Evolutionary conservation across 2,888 invertebrate species (phyloP).

Genomic region (Boloria euphrosyne): DNA sequence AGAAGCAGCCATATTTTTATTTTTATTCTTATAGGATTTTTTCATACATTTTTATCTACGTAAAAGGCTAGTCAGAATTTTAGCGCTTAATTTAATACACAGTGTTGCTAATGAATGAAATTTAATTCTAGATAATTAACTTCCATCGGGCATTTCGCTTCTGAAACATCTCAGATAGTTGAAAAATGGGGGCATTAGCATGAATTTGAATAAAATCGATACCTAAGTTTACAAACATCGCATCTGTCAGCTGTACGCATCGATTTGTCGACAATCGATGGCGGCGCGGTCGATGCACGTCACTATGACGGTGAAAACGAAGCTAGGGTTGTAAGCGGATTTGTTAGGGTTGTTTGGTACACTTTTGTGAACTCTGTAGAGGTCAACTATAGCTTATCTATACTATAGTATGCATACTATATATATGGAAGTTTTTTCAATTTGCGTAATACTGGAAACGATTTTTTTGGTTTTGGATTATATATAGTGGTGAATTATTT

Average conservation of each 20-base stretch:
- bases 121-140: too few relatives aligned
- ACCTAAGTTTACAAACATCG: conserved; percentile 48
- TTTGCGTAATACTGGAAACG: too few relatives aligned
- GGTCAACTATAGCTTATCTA: conserved; percentile 7
- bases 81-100: too few relatives aligned
- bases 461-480: too few relatives aligned
- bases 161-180: not conserved
- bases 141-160: too few relatives aligned
- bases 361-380: conserved; percentile 1
- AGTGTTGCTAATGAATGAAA: too few relatives aligned
- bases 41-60: too few relatives aligned
- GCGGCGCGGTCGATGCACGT: conserved; percentile 54
- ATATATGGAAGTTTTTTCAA: not conserved
- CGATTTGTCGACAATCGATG: conserved; percentile 55
- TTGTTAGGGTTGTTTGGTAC: conserved; percentile 13
- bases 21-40: too few relatives aligned
- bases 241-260: conserved; percentile 61
- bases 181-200: conserved; percentile 19
- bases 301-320: conserved; percentile 48
- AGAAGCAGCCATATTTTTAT: too few relatives aligned
- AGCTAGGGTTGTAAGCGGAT: conserved; percentile 23
- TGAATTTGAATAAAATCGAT: conserved; percentile 37
- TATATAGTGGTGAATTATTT: too few relatives aligned
- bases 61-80: too few relatives aligned
- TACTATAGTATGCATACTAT: not conserved